These are phyloP conservation scores for Cheiracanthium punctorium DNA, from an alignment of 2,888 invertebrate species.

Conservation along the genomic window DNA sequence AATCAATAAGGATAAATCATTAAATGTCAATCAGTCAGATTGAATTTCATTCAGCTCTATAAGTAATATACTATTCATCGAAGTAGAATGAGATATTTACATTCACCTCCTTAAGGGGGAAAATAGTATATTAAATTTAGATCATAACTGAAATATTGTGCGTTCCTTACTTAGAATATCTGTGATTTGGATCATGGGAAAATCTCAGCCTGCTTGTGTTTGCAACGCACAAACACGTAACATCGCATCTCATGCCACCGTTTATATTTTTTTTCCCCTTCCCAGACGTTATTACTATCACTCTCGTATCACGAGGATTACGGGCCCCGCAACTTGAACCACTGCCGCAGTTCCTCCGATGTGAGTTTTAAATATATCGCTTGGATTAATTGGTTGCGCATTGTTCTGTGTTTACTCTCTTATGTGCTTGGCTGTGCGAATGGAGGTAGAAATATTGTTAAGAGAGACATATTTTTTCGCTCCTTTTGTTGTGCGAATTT, in stretches of 20 bases:
- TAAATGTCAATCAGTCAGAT: too few relatives aligned
- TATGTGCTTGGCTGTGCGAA: background rate
- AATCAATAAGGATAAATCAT: too few relatives aligned
- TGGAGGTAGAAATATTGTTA: background rate
- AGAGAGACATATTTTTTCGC: background rate
- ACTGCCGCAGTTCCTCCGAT: background rate
- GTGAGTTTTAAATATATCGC: background rate
- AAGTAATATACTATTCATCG: too few relatives aligned
- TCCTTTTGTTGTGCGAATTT: background rate
- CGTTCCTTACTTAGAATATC: too few relatives aligned
- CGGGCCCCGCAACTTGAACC: background rate
- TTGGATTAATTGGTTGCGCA: constrained; percentile 47
- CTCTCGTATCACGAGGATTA: constrained; percentile 57
- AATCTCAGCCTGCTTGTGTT: background rate
- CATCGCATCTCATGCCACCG: background rate
- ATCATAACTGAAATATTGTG: too few relatives aligned
- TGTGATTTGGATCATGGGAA: constrained; percentile 48
- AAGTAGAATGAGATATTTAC: too few relatives aligned
- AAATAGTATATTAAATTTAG: too few relatives aligned
- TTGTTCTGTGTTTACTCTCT: constrained; percentile 25
- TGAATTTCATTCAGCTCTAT: too few relatives aligned
- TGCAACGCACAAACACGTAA: background rate
- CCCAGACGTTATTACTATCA: constrained; percentile 6
- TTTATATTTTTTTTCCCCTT: background rate
- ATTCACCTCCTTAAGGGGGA: too few relatives aligned